Evolutionary conservation across 2,888 invertebrate species (phyloP), one percentile per base, ranked within the genome.

Genomic region (Oxyteleia sp.): DNA sequence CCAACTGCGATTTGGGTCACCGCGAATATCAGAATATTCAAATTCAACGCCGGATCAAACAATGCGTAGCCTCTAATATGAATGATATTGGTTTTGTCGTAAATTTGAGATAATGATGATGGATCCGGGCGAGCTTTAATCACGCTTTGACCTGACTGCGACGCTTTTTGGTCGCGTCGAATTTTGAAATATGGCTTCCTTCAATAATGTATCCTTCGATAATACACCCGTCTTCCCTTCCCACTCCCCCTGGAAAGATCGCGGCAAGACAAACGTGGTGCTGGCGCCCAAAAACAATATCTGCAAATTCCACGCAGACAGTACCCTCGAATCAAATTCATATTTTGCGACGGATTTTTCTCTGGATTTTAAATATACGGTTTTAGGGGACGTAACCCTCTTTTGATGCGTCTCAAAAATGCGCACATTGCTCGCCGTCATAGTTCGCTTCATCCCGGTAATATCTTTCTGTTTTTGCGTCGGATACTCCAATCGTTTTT

Each of bases 41-140:
- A 71, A 61, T 71, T 71, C 38, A 35, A 49, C 41, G 41, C 49
- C 35, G n/a, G 15, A 35, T 51, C 49, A 57, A 61, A 71, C 59
- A 71, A 71, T 49, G 38, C 35, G 11, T 11, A 18, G 2, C 16
- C 59, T 35, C 69, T 71, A 59, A 59, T 71, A 71, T 49, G 57
- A 71, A 59, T 71, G 49, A 38, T 51, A 71, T 71, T 61, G 71
- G 55, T 59, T 71, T 71, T 51, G 59, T 61, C 59, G 35, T 61
- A 71, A 71, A 71, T 71, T 71, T 41, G 18, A 49, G 49, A 49
- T 71, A 71, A 71, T 71, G 41, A 71, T 55, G 71, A 71, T 69
- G 57, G 69, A 59, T 69, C 26, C 38, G 35, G 20, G 38, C 20
- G 41, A 49, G 59, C 41, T 59, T 71, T 59, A 71, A 71, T 71